phyloP scores from a whole-genome alignment of 1,140 invertebrate species.

The Delia radicum region DNA sequence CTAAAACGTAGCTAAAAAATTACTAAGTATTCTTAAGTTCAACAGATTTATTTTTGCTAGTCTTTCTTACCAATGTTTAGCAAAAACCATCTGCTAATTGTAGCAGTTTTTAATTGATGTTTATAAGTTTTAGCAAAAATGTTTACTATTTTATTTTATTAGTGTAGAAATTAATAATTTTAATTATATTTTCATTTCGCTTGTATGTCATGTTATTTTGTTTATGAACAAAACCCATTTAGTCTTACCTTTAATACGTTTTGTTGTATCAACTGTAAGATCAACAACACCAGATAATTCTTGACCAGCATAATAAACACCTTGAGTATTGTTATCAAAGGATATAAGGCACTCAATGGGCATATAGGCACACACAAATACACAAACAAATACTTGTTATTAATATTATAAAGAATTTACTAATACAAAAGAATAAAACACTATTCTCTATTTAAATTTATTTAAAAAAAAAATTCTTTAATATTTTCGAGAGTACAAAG shows the following conservation, averaged over 20 bases:
- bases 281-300: conserved; percentile 58
- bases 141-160: no score
- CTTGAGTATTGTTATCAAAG: conserved; percentile 59
- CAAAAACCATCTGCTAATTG: no score
- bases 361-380: conserved; percentile 52
- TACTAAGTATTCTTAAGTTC: no score
- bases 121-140: no score
- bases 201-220: no score
- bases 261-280: conserved; percentile 51
- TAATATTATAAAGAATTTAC: background rate
- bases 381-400: conserved; percentile 36
- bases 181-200: no score
- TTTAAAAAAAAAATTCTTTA: background rate
- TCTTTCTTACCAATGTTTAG: no score
- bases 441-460: background rate
- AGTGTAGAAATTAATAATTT: no score
- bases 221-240: no score
- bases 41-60: no score
- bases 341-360: conserved; percentile 58
- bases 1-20: no score
- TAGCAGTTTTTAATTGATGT: no score
- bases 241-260: conserved; percentile 49
- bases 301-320: conserved; percentile 61
- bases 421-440: background rate
- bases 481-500: background rate